Evolutionary conservation across 2,888 invertebrate species (phyloP).

Genomic region (Drosophila mayaguana): DNA sequence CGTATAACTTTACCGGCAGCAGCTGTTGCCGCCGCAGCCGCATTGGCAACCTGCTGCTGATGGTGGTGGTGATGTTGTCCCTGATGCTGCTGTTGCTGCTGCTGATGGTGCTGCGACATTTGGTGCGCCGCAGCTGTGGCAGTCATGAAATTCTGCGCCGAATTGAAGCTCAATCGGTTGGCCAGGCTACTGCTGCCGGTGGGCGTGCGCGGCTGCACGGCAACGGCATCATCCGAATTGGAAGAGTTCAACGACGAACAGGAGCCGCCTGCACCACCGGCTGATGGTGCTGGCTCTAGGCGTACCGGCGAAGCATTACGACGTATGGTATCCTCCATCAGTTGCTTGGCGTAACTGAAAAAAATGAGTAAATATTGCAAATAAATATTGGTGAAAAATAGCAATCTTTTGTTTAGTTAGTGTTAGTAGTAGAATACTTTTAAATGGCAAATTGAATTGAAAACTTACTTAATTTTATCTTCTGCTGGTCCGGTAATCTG

Average conservation of each 20-base stretch:
- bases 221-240: constrained; percentile 86
- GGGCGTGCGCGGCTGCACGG: constrained; percentile 79
- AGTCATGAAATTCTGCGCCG: constrained; percentile 84
- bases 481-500: constrained; percentile 97
- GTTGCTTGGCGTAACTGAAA: constrained; percentile 93
- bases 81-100: constrained; percentile 54
- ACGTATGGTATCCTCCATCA: constrained; percentile 97
- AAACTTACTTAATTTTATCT: constrained; percentile 94
- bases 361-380: background rate
- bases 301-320: constrained; percentile 97
- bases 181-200: constrained; percentile 73
- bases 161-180: constrained; percentile 83
- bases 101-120: constrained; percentile 71
- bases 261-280: constrained; percentile 87
- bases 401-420: too few relatives aligned
- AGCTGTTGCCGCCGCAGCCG: constrained; percentile 76
- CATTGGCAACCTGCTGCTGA: constrained; percentile 59
- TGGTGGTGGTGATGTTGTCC: constrained; percentile 61
- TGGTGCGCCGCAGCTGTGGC: constrained; percentile 80
- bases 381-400: background rate
- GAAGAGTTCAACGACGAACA: constrained; percentile 92
- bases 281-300: constrained; percentile 86
- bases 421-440: too few relatives aligned
- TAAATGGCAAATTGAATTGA: background rate
- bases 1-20: constrained; percentile 84